Base-by-base conservation (phyloP, 2,113 vertebrate genomes). In the Cichladusa arquata region DNA sequence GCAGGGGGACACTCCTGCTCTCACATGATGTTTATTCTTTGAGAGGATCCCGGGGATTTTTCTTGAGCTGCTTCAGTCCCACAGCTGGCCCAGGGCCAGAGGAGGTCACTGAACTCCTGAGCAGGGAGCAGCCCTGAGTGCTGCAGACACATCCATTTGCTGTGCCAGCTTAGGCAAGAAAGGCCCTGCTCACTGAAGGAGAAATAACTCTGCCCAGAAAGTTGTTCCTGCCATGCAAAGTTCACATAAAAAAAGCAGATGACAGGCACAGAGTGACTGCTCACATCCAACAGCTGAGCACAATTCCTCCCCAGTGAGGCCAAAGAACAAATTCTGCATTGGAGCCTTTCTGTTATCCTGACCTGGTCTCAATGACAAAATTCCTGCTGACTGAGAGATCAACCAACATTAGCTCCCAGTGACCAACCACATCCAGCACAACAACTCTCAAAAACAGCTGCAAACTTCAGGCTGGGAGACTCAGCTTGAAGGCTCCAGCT, bases 41-140 rank as follows among this genome's bases (percentile, higher is more conserved):
- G 91, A 80, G 74, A 95, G 85, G 93, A 96, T 96, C 91, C 85
- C 66, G 3, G 82, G 92, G 96, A 93, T 86, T 86, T 86, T 51
- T 81, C 14, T 10, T 79, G 1, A 90, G 78, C 91, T 74, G 51
- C 18, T 67, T 73, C 47, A 58, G 87, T 34, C 81, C 71, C 17
- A 83, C 40, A 24, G 73, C 9, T 94, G 95, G 96, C 84, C 70
- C 7, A 26, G 31, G 5, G 93, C 96, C 93, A 89, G 72, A 3
- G 45, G 36, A 83, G 86, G 78, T 44, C 91, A 4, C 56, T 33
- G 71, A 74, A 8, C 71, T 38, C 7, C 86, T 29, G 58, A 28
- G 4, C 12, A 29, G 34, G 47, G 60, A 66, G 57, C 34, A 11
- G 91, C 72, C 22, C 8, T 7, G 29, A 0, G 23, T 14, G 14